phyloP scores from a whole-genome alignment of 2,113 vertebrate genomes.

The Lasiurus borealis region DNA sequence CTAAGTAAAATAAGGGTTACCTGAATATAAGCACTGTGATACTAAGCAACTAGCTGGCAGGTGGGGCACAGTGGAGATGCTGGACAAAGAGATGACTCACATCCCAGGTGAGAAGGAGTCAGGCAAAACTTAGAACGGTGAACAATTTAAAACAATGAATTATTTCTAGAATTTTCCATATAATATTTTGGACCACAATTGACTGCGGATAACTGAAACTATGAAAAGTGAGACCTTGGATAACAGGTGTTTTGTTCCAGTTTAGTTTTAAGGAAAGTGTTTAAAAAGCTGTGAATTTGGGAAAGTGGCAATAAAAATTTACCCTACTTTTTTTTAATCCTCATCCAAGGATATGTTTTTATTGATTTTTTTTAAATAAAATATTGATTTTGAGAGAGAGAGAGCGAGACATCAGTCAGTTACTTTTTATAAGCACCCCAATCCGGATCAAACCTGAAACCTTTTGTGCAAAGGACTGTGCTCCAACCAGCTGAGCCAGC shows the following conservation, averaged over 20 bases:
- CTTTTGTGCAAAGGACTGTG: not conserved
- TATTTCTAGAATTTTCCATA: not conserved
- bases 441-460: not conserved
- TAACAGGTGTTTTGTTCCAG: not conserved
- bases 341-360: not conserved
- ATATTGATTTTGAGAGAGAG: too few species aligned
- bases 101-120: not conserved
- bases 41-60: not conserved
- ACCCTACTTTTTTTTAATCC: not conserved
- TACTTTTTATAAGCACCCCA: not conserved
- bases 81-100: not conserved
- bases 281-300: not conserved
- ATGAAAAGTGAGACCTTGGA: not conserved
- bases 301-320: not conserved
- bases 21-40: not conserved
- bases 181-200: too few species aligned
- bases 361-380: not conserved
- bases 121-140: too few species aligned
- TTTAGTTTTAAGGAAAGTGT: not conserved
- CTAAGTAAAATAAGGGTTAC: not conserved
- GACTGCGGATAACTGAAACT: not conserved
- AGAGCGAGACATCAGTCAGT: not conserved
- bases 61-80: not conserved
- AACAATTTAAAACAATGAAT: not conserved
- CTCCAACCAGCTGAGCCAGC: not conserved